Evolutionary conservation across 2,797 vertebrate genomes (phyloP).

Genomic region (Capromys pilorides): DNA sequence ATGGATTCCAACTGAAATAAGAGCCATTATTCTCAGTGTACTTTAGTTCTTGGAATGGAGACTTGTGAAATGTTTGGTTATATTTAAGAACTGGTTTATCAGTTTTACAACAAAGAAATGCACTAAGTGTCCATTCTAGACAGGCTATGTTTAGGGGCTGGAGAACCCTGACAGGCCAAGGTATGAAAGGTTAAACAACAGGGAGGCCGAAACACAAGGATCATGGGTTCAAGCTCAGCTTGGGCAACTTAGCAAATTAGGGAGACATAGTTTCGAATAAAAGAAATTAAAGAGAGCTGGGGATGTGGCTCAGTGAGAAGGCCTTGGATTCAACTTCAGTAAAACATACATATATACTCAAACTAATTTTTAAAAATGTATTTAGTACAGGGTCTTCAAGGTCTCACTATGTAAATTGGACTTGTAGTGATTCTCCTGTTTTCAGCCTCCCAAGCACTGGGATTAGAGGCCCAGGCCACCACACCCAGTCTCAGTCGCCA

Average conservation of each 20-base stretch:
- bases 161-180: slow-evolving; percentile 55
- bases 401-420: no score
- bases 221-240: neutral
- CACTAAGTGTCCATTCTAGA: slow-evolving; percentile 73
- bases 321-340: neutral
- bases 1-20: slow-evolving; percentile 61
- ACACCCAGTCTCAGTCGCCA: no score
- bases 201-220: neutral
- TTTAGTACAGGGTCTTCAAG: no score
- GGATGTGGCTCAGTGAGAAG: neutral
- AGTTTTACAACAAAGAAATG: slow-evolving; percentile 71
- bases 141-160: slow-evolving; percentile 70
- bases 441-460: no score
- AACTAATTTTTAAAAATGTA: neutral
- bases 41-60: slow-evolving; percentile 64
- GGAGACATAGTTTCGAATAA: neutral
- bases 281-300: neutral
- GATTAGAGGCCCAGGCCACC: no score
- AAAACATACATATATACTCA: neutral
- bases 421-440: no score
- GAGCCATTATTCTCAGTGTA: slow-evolving; percentile 29
- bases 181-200: slow-evolving; percentile 70
- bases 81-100: slow-evolving; percentile 68
- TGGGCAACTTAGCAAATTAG: neutral
- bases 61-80: slow-evolving; percentile 69